These are phyloP conservation scores for Euleptes europaea DNA, from an alignment of 2,113 vertebrate species.

Conservation along the genomic window DNA sequence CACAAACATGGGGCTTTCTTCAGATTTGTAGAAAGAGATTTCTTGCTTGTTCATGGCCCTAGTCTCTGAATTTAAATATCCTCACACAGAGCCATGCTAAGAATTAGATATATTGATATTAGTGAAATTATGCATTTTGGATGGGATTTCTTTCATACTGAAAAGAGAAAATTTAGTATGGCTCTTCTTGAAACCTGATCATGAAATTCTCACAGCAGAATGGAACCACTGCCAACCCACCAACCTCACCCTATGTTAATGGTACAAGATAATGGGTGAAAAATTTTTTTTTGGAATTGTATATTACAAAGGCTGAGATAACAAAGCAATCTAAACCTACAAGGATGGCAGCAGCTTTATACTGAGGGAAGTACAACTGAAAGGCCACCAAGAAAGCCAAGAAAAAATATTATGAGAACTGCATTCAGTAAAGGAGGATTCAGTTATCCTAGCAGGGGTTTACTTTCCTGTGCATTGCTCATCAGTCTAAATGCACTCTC, in stretches of 20 bases:
- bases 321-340: not conserved
- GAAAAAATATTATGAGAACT: not conserved
- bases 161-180: not conserved
- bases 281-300: too few relatives aligned
- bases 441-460: not conserved
- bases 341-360: not conserved
- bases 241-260: too few relatives aligned
- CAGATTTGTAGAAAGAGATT: too few relatives aligned
- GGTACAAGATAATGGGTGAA: too few relatives aligned
- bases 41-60: too few relatives aligned
- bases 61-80: too few relatives aligned
- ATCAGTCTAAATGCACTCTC: not conserved
- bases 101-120: too few relatives aligned
- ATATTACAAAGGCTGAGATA: rapidly evolving
- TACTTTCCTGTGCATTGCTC: not conserved
- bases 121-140: not conserved
- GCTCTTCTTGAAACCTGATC: not conserved
- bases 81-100: too few relatives aligned
- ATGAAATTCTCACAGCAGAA: not conserved
- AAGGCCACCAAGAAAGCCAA: not conserved
- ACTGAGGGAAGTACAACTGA: not conserved
- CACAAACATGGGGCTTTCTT: too few relatives aligned
- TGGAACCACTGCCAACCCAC: too few relatives aligned
- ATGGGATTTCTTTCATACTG: not conserved
- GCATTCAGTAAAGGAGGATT: too few relatives aligned